Conservation (phyloP, 2,113 vertebrate genomes). For the Neomonachus schauinslandi region DNA sequence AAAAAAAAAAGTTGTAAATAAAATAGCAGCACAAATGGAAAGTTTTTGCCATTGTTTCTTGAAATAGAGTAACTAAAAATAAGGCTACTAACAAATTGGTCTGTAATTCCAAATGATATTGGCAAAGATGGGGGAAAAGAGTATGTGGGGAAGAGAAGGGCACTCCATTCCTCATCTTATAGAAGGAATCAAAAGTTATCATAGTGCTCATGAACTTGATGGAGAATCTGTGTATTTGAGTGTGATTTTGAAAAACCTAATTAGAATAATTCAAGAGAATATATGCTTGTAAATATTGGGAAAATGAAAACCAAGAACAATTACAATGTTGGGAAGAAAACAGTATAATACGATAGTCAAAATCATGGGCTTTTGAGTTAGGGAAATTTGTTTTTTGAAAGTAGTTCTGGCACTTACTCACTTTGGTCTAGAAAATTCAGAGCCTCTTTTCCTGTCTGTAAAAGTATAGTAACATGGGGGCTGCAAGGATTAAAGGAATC, state of each 20-base stretch:
- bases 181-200: not conserved
- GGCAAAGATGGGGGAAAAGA: not conserved
- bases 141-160: not conserved
- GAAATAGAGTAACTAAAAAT: not conserved
- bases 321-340: not conserved
- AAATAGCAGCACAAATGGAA: not conserved
- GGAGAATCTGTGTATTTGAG: not conserved
- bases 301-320: not conserved
- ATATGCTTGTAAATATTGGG: not conserved
- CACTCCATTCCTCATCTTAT: not conserved
- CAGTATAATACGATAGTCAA: not conserved
- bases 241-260: not conserved
- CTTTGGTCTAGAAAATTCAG: not conserved
- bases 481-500: not conserved
- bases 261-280: not conserved
- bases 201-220: not conserved
- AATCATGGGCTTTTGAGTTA: not conserved
- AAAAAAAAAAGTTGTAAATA: not conserved
- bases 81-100: not conserved
- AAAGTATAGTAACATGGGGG: not conserved
- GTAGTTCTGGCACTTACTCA: not conserved
- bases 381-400: not conserved
- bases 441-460: not conserved
- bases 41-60: not conserved
- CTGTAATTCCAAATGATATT: not conserved